Base-by-base conservation (phyloP, 2,888 invertebrate species). In the Ametastegia equiseti region DNA sequence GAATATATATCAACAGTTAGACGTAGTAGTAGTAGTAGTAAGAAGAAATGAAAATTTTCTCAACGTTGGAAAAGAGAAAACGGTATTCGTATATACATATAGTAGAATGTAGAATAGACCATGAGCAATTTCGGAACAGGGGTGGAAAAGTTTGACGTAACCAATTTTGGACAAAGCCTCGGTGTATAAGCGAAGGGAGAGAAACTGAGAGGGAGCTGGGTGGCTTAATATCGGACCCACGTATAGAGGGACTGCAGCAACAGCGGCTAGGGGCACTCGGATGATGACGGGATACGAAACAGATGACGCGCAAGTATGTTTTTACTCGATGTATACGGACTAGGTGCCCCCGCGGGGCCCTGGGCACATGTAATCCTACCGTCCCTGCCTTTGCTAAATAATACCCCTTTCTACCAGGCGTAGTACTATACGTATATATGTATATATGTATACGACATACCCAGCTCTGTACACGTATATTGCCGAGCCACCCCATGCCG, bases 301-400 rank as follows among this genome's bases (percentile, higher is more conserved):
- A 78, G 78, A 78, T 78, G 78, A 78, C 78, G 78, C 33, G 60
- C 60, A 45, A 42, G 42, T 75, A 13, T 75, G 78, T 78, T 78
- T 78, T 78, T 78, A 63, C 78, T 42, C 15, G n/a, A 11, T 36
- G 4, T n/a, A n/a, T 23, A 36, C 47, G 36, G 65, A 19, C 13
- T 19, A 54, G 19, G 54, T 54, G 36, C 19, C 23, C 50, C 54
- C 47, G 45, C 71, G 15, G 75, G 75, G 50, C 19, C 54, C 75
- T 3, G 36, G 36, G 75, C 54, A 4, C 75, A 23, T 33, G 75
- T 78, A 78, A 42, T 63, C 78, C 78, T 23, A 36, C 19, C 39
- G 23, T 23, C 15, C 9, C 45, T 9, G 19, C 36, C 13, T n/a
- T n/a, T n/a, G n/a, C n/a, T n/a, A n/a, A n/a, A n/a, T n/a, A n/a